Evolutionary conservation across 1,140 invertebrate genomes (phyloP).

Genomic region (Augochlora pura): DNA sequence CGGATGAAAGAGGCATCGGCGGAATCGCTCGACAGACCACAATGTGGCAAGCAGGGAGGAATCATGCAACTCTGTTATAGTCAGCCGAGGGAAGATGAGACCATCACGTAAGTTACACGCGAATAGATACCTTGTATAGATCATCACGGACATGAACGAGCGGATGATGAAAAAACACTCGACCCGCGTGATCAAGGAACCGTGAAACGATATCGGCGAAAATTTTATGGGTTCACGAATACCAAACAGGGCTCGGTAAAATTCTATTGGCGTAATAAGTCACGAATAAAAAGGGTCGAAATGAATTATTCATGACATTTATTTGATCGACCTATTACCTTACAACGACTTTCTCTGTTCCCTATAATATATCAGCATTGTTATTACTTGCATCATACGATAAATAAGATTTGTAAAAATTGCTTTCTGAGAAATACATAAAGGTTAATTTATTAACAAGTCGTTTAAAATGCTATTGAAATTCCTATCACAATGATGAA

Average conservation of each 20-base stretch:
- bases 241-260: background rate
- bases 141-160: constrained; percentile 16
- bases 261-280: background rate
- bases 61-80: constrained; percentile 35
- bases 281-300: background rate
- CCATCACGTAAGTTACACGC: constrained; percentile 34
- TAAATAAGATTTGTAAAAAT: too few relatives aligned
- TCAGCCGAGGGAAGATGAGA: constrained; percentile 51
- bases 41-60: constrained; percentile 32
- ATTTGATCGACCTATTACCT: background rate
- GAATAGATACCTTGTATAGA: constrained; percentile 20
- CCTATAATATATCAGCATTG: too few relatives aligned
- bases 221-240: background rate
- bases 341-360: background rate
- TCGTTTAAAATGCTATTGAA: too few relatives aligned
- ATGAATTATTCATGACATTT: background rate
- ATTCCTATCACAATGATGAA: too few relatives aligned
- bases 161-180: constrained; percentile 7
- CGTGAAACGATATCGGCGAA: background rate
- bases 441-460: too few relatives aligned
- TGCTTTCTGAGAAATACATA: too few relatives aligned
- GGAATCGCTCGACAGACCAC: constrained; percentile 37
- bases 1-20: constrained; percentile 43
- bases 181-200: background rate
- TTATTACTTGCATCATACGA: too few relatives aligned